phyloP scores from a whole-genome alignment of 1,140 invertebrate species.

The Papilio xuthus region DNA sequence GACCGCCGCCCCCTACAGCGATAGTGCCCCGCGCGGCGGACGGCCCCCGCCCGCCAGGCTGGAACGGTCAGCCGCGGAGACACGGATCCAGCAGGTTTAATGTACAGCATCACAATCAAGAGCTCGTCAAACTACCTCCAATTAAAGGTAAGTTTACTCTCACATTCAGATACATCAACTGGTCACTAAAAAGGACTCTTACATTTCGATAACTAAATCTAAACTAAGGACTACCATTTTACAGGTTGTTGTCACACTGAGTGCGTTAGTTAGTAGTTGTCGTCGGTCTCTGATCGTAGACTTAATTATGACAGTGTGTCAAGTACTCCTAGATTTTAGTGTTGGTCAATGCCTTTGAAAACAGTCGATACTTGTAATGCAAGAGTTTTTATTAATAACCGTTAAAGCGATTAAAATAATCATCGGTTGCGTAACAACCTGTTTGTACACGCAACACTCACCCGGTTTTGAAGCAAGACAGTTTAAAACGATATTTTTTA shows the following conservation, averaged over 20 bases:
- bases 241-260: too few relatives aligned
- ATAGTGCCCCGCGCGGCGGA: conserved; percentile 70
- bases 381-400: conserved; percentile 14
- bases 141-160: conserved; percentile 65
- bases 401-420: conserved; percentile 12
- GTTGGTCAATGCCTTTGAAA: not conserved
- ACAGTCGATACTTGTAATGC: not conserved
- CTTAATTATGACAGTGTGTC: not conserved
- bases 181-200: too few relatives aligned
- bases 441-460: conserved; percentile 6
- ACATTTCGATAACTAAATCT: too few relatives aligned
- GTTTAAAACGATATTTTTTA: not conserved
- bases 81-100: conserved; percentile 76
- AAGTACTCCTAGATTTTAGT: not conserved
- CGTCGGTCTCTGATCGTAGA: not conserved
- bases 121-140: conserved; percentile 74
- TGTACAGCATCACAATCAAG: conserved; percentile 71
- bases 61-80: conserved; percentile 69
- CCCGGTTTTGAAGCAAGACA: not conserved
- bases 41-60: conserved; percentile 67
- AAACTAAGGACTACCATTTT: too few relatives aligned
- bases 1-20: conserved; percentile 68
- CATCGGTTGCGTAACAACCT: conserved; percentile 1
- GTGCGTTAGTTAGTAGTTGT: too few relatives aligned
- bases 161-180: too few relatives aligned